These are phyloP conservation scores for Netelia inedita DNA, from an alignment of 2,888 invertebrate genomes.

Conservation along the genomic window DNA sequence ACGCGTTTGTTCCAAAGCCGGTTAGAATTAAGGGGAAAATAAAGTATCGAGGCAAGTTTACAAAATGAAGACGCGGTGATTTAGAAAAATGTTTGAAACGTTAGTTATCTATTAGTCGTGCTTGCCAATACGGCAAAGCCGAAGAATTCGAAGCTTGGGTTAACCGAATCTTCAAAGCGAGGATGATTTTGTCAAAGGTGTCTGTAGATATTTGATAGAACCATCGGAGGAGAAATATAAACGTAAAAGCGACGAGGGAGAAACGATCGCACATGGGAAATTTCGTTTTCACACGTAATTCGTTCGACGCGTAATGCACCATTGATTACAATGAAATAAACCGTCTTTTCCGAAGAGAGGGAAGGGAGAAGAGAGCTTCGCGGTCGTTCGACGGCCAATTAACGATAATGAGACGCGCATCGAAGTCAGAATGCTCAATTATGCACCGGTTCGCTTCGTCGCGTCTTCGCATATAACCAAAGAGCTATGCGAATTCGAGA, in stretches of 20 bases:
- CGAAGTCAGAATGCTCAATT: conserved; percentile 48
- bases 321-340: conserved; percentile 19
- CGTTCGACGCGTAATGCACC: background rate
- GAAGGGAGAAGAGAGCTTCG: background rate
- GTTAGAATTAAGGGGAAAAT: too few relatives aligned
- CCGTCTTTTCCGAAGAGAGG: background rate
- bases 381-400: conserved; percentile 54
- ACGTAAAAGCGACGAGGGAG: too few relatives aligned
- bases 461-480: conserved; percentile 24
- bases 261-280: background rate
- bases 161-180: too few relatives aligned
- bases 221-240: too few relatives aligned
- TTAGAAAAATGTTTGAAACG: too few relatives aligned
- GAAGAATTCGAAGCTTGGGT: too few relatives aligned
- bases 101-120: too few relatives aligned
- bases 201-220: too few relatives aligned
- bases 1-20: background rate
- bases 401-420: conserved; percentile 56
- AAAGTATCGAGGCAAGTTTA: too few relatives aligned
- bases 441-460: conserved; percentile 19
- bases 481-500: background rate
- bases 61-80: too few relatives aligned
- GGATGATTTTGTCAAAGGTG: too few relatives aligned
- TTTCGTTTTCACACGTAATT: conserved; percentile 11
- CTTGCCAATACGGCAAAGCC: too few relatives aligned